Base-by-base conservation (phyloP, 2,797 vertebrate genomes). In the Lemur catta region DNA sequence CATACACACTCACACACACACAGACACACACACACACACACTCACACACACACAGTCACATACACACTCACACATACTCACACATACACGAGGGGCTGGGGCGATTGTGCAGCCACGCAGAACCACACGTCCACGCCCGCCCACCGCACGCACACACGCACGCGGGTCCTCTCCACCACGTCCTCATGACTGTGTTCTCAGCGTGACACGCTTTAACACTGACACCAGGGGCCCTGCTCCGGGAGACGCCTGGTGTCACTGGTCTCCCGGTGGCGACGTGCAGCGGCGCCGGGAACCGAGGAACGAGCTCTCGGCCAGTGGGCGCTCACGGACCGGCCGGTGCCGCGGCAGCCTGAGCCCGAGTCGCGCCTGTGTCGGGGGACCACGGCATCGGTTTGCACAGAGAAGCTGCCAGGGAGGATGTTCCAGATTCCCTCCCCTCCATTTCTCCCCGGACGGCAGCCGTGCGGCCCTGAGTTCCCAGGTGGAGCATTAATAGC, bases 71-170 rank as follows among this genome's bases (percentile, higher is more conserved):
- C 43, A 6, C 43, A 48, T 38, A 50, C 69, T 38, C 15, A 8
- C 35, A 1, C 38, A 22, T 1, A 8, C 4, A 18, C 6, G 0
- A 28, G 59, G 24, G 13, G 12, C 5, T 41, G n/a, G 50, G 33
- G 65, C 4, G 6, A 55, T 13, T 18, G 59, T 33, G 24, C 57
- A 59, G 57, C 24, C 24, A 26, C 10, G 57, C 1, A 59, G 57
- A 26, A 26, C 8, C 18, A 2, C 30, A 84, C 4, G 9, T 12
- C 41, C 17, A 10, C 61, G 17, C 35, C 50, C 14, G 24, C 7
- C 18, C 48, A 24, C 20, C 24, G 18, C 20, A 35, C 61, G 1
- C 28, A 30, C 33, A 28, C 28, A 65, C 0, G 3, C 24, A 48
- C 17, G 18, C 14, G 11, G 9, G 18, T 46, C 14, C 33, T 74